Conservation (phyloP, 1,140 invertebrate species). For the Dinoponera quadriceps region DNA sequence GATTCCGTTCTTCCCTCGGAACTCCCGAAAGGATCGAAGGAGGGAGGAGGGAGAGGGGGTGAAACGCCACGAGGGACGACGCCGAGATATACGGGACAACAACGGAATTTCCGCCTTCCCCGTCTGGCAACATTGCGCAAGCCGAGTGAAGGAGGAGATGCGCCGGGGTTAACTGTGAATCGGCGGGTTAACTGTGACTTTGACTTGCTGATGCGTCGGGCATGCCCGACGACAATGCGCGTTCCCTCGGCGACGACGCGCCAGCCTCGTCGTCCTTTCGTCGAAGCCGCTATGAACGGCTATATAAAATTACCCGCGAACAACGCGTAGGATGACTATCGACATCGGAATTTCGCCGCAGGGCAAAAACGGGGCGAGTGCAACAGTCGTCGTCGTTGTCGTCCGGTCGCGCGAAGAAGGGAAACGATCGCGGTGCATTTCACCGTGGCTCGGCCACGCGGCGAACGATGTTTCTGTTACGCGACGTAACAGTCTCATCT, state of each 20-base stretch:
- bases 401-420: neutral
- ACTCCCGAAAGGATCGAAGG: too few species aligned
- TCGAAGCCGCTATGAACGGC: slow-evolving; percentile 3
- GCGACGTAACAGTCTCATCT: neutral
- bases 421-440: neutral
- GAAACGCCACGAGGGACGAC: too few species aligned
- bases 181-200: neutral
- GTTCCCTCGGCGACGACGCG: neutral
- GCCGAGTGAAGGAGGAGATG: neutral
- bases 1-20: neutral
- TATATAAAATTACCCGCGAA: slow-evolving; percentile 23
- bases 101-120: neutral
- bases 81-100: neutral
- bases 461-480: neutral
- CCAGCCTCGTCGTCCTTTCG: neutral
- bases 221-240: neutral
- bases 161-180: neutral
- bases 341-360: slow-evolving; percentile 25
- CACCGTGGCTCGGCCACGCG: neutral
- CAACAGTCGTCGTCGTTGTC: too few species aligned
- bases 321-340: slow-evolving; percentile 33
- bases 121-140: neutral
- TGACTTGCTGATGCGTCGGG: neutral
- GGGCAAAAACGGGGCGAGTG: slow-evolving; percentile 3
- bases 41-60: neutral